These are phyloP conservation scores for Lumbricus terrestris DNA, from an alignment of 2,888 invertebrate species.

Conservation along the genomic window DNA sequence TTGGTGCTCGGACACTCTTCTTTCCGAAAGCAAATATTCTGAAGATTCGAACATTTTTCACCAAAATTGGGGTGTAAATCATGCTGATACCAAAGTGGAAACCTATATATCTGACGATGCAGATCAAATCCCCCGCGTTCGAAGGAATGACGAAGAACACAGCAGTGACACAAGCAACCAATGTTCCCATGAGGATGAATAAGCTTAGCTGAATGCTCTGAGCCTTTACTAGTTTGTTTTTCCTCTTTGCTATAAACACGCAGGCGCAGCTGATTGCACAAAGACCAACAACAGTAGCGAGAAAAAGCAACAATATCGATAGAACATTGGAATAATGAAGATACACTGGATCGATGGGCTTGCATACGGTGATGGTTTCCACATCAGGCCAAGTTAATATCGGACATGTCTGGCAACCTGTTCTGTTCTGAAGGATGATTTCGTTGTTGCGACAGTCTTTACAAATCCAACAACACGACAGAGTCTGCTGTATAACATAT, in stretches of 20 bases:
- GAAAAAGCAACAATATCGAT: constrained; percentile 10
- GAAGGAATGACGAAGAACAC: constrained; percentile 23
- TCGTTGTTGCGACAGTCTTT: constrained; percentile 14
- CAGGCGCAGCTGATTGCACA: not conserved
- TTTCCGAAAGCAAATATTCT: constrained; percentile 43
- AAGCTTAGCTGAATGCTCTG: constrained; percentile 29
- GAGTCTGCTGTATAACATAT: constrained; percentile 13
- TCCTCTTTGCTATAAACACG: constrained; percentile 7
- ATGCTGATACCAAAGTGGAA: constrained; percentile 31
- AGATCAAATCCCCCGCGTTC: not conserved
- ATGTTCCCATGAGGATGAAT: constrained; percentile 30
- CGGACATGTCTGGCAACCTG: constrained; percentile 17
- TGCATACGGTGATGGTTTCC: not conserved
- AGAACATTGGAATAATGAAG: constrained; percentile 15
- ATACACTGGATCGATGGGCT: constrained; percentile 26
- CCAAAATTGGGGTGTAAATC: constrained; percentile 33
- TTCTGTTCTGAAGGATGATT: not conserved
- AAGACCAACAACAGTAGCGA: constrained; percentile 25
- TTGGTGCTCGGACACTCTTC: constrained; percentile 27
- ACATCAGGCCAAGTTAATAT: constrained; percentile 16
- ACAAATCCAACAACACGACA: constrained; percentile 16
- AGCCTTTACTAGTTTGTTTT: constrained; percentile 33
- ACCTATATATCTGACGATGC: constrained; percentile 21
- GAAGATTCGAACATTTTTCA: constrained; percentile 44
- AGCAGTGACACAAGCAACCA: constrained; percentile 19